Evolutionary conservation across 2,113 vertebrate genomes (phyloP).

Genomic region (Vombatus ursinus): DNA sequence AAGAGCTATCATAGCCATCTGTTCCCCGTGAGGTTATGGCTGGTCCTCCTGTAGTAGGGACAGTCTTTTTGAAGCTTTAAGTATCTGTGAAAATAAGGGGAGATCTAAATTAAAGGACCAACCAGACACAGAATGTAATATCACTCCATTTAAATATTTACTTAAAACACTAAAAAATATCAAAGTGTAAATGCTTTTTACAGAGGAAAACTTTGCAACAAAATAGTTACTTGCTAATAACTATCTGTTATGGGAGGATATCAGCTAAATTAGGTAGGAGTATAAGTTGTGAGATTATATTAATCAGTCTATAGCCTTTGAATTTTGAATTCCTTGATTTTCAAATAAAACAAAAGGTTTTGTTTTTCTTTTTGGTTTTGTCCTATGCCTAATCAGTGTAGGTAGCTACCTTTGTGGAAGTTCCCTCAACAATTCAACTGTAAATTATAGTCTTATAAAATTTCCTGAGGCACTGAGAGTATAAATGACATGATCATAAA

Average conservation of each 20-base stretch:
- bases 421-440: neutral
- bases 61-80: conserved; percentile 89
- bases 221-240: conserved; percentile 23
- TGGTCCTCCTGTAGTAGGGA: conserved; percentile 88
- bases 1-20: conserved; percentile 86
- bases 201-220: conserved; percentile 76
- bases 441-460: neutral
- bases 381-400: neutral
- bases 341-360: neutral
- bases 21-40: conserved; percentile 87
- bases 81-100: conserved; percentile 92
- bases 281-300: neutral
- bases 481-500: neutral
- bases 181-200: conserved; percentile 63
- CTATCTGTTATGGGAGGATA: neutral
- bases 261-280: neutral
- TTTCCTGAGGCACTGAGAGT: neutral
- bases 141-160: conserved; percentile 61
- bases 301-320: neutral
- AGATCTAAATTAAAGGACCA: conserved; percentile 92
- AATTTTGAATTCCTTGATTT: neutral
- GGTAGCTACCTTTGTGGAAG: neutral
- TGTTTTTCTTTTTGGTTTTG: neutral
- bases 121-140: conserved; percentile 80
- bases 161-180: conserved; percentile 58